Evolutionary conservation across 2,888 invertebrate species (phyloP), one percentile per base, ranked within the genome.

Genomic region (Odontomyia ornata): DNA sequence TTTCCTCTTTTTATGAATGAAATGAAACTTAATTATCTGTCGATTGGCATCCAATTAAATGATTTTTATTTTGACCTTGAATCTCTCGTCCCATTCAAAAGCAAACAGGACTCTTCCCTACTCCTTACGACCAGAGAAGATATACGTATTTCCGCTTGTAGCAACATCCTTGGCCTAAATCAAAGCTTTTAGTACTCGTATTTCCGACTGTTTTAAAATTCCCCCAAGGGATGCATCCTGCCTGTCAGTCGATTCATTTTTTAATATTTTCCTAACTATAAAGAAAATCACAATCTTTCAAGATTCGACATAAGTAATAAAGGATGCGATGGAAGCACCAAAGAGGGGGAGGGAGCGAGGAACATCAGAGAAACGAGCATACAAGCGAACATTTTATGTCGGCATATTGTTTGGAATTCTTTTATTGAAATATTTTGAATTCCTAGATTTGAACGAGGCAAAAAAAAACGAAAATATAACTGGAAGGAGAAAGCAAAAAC

Each of bases 381-480:
- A 57, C 21, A 36, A 9, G 36, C 36, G n/a, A 36, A 36, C 36
- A 9, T 36, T 36, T 36, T 52, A 72, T 72, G 71, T 28, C 27
- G 71, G 71, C 71, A 72, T 72, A 72, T 72, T 72, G 71, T 72
- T 23, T 28, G n/a, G 27, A 72, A 72, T 56, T 52, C 18, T 72
- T 72, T 72, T 72, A 72, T 72, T 72, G 56, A 72, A 72, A 72
- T 56, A 52, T 72, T 52, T 56, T 27, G 28, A n/a, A 72, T 72
- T 72, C n/a, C 18, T 56, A 23, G 28, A 52, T 25, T 52, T 43
- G 9, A 56, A 72, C 9, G 13, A 46, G 25, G 47, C 5, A 62
- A 25, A 62, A 27, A 62, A 27, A 7, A 62, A 13, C 15, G 62
- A 62, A 15, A 62, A 57, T 23, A n/a, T n/a, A n/a, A n/a, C n/a